These are phyloP conservation scores for Merops nubicus DNA, from an alignment of 2,113 vertebrate species.

Conservation along the genomic window DNA sequence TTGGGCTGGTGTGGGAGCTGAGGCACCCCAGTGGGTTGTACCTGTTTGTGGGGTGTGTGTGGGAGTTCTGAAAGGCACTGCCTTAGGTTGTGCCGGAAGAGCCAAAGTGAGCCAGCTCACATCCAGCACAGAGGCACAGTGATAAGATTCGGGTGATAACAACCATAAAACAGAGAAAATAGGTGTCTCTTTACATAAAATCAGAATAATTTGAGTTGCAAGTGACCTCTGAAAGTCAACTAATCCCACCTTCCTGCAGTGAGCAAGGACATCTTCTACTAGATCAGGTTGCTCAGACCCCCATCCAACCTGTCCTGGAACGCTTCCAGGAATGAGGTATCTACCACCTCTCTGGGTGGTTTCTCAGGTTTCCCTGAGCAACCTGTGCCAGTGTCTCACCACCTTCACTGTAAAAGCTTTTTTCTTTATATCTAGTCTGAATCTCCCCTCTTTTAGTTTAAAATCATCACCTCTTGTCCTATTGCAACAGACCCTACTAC, in stretches of 20 bases:
- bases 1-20: accelerated
- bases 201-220: not conserved
- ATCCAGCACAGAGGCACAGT: not conserved
- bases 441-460: not conserved
- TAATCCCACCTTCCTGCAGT: not conserved
- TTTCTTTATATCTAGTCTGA: not conserved
- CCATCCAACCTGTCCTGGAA: not conserved
- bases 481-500: not conserved
- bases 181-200: not conserved
- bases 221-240: not conserved
- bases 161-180: not conserved
- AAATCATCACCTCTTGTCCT: not conserved
- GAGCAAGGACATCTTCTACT: not conserved
- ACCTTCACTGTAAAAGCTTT: not conserved
- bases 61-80: not conserved
- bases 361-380: too few species aligned
- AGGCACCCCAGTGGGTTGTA: not conserved
- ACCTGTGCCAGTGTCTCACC: not conserved
- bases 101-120: not conserved
- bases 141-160: not conserved
- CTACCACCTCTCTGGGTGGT: not conserved
- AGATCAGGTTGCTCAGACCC: not conserved
- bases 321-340: not conserved
- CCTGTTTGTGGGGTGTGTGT: not conserved
- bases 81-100: not conserved